Evolutionary conservation across 2,888 invertebrate species (phyloP), one percentile per base, ranked within the genome.

Genomic region (Carabus problematicus): DNA sequence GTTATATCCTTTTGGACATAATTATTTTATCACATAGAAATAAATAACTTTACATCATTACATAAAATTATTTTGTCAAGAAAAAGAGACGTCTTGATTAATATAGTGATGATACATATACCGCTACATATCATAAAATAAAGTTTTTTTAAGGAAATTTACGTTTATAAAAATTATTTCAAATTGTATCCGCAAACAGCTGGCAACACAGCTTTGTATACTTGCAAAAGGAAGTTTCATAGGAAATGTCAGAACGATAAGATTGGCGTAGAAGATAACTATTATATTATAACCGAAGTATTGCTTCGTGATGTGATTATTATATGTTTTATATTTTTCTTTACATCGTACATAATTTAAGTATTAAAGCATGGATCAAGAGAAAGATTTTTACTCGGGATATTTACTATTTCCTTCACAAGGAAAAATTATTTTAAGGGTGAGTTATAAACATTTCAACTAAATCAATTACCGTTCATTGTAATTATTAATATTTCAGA

Each of bases 361-460:
- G 54, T 60, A 42, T 67, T 60, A 43, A 52, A 76, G 76, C 75
- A 91, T 92, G 91, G 91, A 91, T 80, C 86, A 86, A 79, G 91
- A 91, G 84, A 89, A 89, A 81, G 89, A 90, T 79, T 85, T 91
- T 76, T 86, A 89, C 79, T 87, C 89, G 80, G 94, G 94, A 79
- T 88, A 87, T 84, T 86, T 94, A 77, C 85, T 91, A 79, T 87
- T 93, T 82, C 93, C 93, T 79, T 91, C 92, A 74, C 88, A 87
- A 78, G 89, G 89, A 80, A 88, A 93, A 84, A 90, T 92, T 82
- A 90, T 92, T 75, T 87, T 90, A 83, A 89, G 89, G 87, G 90
- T 88, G 84, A 75, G 73, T 75, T 60, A 70, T 66, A 67, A 12
- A 39, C 16, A 54, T 39, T 8, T 18, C 19, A 14, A 58, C 43